These are phyloP conservation scores for Sprattus sprattus DNA, from an alignment of 2,113 vertebrate genomes.

Conservation along the genomic window DNA sequence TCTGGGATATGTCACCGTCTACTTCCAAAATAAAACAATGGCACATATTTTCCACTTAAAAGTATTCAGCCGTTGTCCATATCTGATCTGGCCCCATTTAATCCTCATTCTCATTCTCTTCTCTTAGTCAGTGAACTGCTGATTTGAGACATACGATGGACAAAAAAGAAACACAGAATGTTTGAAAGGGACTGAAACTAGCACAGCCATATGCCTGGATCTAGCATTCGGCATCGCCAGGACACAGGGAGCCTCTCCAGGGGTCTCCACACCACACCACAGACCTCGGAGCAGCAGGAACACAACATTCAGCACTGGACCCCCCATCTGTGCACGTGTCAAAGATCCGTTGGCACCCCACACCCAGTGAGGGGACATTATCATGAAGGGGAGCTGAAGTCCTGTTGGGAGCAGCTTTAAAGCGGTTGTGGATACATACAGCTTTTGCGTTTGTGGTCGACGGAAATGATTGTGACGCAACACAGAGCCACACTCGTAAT, in stretches of 20 bases:
- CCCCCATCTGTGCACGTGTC: neutral
- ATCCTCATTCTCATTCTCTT: neutral
- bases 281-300: no score
- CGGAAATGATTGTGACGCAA: neutral
- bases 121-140: neutral
- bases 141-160: neutral
- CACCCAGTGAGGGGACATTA: neutral
- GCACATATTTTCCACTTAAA: constrained; percentile 9
- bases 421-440: neutral
- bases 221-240: neutral
- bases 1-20: neutral
- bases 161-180: neutral
- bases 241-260: neutral
- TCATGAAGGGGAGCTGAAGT: neutral
- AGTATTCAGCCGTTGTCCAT: neutral
- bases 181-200: neutral
- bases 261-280: neutral
- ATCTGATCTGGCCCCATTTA: constrained; percentile 2
- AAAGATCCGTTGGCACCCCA: neutral
- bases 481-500: neutral
- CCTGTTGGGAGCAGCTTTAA: neutral
- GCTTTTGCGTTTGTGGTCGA: neutral
- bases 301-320: no score
- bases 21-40: neutral
- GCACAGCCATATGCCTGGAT: neutral